A percentile compares a stretch with the other conserved stretches of the same genome.
Evolutionary conservation across 1,140 invertebrate species (phyloP).

Genomic region (Magallana ariakensis): DNA sequence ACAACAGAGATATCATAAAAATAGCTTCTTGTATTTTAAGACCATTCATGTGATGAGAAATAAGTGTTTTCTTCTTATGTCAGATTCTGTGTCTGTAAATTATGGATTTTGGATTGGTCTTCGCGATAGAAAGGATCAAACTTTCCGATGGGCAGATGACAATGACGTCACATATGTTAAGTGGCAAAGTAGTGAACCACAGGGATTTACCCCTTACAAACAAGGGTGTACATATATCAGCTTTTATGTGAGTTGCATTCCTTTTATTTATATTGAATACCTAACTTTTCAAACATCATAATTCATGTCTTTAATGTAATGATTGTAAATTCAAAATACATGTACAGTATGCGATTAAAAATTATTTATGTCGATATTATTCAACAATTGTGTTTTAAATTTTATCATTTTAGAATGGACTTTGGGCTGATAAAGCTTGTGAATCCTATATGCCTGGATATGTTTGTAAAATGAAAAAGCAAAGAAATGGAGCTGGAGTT

Average conservation of each 20-base stretch:
- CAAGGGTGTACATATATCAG: constrained; percentile 10
- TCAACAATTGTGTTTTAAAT: too few relatives aligned
- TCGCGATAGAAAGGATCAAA: background rate
- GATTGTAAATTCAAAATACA: too few relatives aligned
- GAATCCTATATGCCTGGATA: background rate
- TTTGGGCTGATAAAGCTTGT: background rate
- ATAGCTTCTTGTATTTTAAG: too few relatives aligned
- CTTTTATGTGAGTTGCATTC: background rate
- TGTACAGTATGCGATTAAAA: too few relatives aligned
- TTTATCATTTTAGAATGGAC: background rate
- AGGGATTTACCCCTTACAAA: background rate
- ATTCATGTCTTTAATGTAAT: too few relatives aligned
- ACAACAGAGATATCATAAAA: too few relatives aligned
- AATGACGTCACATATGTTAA: background rate
- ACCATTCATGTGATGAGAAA: too few relatives aligned
- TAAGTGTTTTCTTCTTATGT: too few relatives aligned
- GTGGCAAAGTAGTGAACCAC: background rate
- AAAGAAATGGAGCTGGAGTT: background rate
- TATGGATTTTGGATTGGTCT: constrained; percentile 17
- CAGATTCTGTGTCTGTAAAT: background rate
- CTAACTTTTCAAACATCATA: too few relatives aligned
- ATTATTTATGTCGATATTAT: too few relatives aligned
- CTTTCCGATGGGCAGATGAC: background rate
- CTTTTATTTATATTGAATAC: too few relatives aligned
- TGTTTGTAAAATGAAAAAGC: background rate